Base-by-base conservation (phyloP, 2,888 invertebrate genomes). In the Sphaeridia pumilis region DNA sequence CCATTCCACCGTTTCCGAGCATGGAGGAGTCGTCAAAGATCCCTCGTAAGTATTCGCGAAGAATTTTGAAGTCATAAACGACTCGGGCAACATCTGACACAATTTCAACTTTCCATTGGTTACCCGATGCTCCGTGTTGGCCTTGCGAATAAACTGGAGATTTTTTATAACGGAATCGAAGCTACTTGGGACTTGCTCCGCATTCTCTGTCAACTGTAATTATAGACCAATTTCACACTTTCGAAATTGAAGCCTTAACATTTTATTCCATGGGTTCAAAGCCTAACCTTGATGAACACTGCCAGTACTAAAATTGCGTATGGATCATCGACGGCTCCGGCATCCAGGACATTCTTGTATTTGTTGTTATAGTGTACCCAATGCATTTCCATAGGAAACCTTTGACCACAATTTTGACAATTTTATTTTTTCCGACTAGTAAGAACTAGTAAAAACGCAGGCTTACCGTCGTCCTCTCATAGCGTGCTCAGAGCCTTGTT, bases 371-470 rank as follows among this genome's bases (percentile, higher is more conserved):
- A 52, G 22, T 52, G 52, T 4, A 52, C 52, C 3, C 46, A 35
- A 34, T 52, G 52, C 20, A 36, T 25, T 31, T 52, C 52, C 52
- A 52, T 46, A 20, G 46, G 38, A 38, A 38, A 38, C 5, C 38
- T 38, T 7, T 38, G 20, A 5, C 24, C 21, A 43, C 4, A 43
- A 24, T 41, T 41, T 41, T 17, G 20, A 20, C 7, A 20, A 7
- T 12, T 41, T 41, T 41, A 12, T 17, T 12, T 17, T 17, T 12
- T 41, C 41, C 17, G 41, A 7, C 14, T 31, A 31, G 14, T 31
- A 31, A 31, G 10, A 31, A 31, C 14, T 31, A 31, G 14, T 12
- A 14, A 31, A 12, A 12, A 7, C 7, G 17, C n/a, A 41, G 20
- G 22, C 3, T 45, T 45, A 45, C 45, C n/a, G 5, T 5, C 12